Percentiles rank a stretch among this genome's conserved stretches.
phyloP scores from a whole-genome alignment of 2,113 vertebrate species.

The Onychostruthus taczanowskii region DNA sequence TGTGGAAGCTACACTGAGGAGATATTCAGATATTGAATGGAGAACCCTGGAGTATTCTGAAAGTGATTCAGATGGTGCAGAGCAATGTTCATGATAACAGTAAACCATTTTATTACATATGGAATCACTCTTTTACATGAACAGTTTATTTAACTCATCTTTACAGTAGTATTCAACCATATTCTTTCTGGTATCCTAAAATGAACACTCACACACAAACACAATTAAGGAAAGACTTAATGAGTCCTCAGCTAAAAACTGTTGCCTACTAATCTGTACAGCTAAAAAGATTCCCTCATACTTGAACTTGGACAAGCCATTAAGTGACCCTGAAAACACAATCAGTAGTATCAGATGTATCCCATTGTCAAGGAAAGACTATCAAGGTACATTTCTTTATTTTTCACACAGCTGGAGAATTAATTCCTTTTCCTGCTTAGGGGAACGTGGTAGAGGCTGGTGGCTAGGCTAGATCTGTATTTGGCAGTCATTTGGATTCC shows the following conservation, averaged over 20 bases:
- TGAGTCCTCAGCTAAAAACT: neutral
- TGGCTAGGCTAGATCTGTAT: neutral
- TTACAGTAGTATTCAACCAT: neutral
- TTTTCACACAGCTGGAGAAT: neutral
- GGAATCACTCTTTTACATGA: neutral
- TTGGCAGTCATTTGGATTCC: neutral
- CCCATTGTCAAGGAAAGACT: neutral
- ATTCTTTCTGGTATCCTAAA: neutral
- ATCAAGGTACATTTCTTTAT: neutral
- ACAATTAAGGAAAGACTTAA: neutral
- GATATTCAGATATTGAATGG: neutral
- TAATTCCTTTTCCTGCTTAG: neutral
- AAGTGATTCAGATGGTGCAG: neutral
- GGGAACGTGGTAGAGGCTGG: neutral
- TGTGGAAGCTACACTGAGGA: neutral
- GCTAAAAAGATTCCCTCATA: neutral
- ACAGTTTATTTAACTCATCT: neutral
- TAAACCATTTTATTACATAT: neutral
- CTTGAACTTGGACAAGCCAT: neutral
- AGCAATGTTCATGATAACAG: neutral
- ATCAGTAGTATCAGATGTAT: neutral
- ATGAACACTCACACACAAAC: neutral
- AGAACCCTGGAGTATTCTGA: neutral
- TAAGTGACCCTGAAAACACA: neutral
- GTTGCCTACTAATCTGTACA: neutral